Evolutionary conservation across 2,113 vertebrate genomes (phyloP).

Genomic region (Pavo muticus): DNA sequence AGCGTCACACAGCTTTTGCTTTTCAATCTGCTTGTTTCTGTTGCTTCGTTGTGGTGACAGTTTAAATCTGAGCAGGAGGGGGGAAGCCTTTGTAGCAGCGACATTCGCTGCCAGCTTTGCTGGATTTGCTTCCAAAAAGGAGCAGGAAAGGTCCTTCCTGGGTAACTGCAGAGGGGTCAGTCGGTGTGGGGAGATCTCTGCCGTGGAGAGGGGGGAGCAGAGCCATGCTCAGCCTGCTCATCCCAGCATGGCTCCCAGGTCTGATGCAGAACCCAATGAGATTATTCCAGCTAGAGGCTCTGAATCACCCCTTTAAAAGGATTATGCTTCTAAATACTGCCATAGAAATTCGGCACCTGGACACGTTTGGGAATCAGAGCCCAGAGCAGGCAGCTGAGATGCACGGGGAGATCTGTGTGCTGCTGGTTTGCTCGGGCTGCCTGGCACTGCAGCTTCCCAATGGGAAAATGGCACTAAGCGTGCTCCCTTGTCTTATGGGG

Average conservation of each 20-base stretch:
- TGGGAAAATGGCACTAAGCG: background rate
- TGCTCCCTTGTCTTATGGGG: background rate
- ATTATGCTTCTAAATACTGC: background rate
- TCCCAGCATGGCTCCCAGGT: background rate
- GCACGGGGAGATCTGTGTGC: background rate
- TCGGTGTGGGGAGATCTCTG: background rate
- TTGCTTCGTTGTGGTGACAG: background rate
- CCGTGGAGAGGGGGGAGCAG: background rate
- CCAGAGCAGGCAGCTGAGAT: background rate
- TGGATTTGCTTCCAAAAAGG: background rate
- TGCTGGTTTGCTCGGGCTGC: too few species aligned
- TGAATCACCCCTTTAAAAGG: background rate
- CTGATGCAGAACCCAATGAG: background rate
- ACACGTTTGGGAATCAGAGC: background rate
- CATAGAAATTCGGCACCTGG: background rate
- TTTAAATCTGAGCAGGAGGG: background rate
- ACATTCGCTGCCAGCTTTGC: background rate
- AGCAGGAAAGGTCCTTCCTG: background rate
- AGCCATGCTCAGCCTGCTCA: background rate
- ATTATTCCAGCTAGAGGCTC: background rate
- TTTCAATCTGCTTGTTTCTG: background rate
- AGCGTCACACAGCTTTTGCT: slow-evolving; percentile 35
- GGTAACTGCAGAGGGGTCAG: background rate
- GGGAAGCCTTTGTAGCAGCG: background rate
- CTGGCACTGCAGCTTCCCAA: background rate